Percentiles rank a stretch among this genome's conserved stretches.
phyloP scores from a whole-genome alignment of 2,888 invertebrate genomes.

The Drosophila kuntzei region DNA sequence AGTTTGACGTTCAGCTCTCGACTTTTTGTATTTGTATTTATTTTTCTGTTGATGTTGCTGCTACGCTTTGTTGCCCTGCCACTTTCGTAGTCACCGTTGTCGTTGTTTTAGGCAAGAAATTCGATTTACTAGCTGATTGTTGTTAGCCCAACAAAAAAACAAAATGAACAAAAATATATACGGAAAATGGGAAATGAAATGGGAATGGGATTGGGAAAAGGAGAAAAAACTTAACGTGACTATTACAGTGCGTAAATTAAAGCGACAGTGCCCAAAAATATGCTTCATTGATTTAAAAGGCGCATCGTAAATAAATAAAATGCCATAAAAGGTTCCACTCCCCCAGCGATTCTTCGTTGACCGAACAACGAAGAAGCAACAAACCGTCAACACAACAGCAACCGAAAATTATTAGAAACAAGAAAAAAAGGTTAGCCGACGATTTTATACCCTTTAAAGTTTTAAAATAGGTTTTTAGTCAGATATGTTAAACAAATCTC shows the following conservation, averaged over 20 bases:
- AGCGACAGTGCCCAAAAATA: slow-evolving; percentile 68
- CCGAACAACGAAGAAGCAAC: slow-evolving; percentile 58
- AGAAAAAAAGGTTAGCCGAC: background rate
- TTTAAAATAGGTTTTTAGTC: background rate
- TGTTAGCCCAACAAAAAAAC: slow-evolving; percentile 58
- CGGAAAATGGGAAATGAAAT: slow-evolving; percentile 25
- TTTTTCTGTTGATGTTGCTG: slow-evolving; percentile 63
- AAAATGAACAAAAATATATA: slow-evolving; percentile 23
- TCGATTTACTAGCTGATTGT: slow-evolving; percentile 81
- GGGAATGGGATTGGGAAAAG: too few relatives aligned
- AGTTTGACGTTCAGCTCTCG: slow-evolving; percentile 57
- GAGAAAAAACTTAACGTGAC: slow-evolving; percentile 41
- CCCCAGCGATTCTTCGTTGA: too few relatives aligned
- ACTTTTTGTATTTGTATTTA: slow-evolving; percentile 67
- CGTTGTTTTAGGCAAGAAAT: slow-evolving; percentile 79
- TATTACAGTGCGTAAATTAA: slow-evolving; percentile 67
- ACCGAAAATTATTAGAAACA: slow-evolving; percentile 12
- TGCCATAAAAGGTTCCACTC: slow-evolving; percentile 68
- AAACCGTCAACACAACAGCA: slow-evolving; percentile 56
- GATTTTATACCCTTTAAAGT: background rate
- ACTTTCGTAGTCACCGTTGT: slow-evolving; percentile 37
- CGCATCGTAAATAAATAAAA: slow-evolving; percentile 77
- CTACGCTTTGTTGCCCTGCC: slow-evolving; percentile 59
- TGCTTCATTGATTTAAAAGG: slow-evolving; percentile 80
- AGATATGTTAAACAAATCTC: background rate